Evolutionary conservation across 2,888 invertebrate species (phyloP).

Genomic region (Chirona hameri): DNA sequence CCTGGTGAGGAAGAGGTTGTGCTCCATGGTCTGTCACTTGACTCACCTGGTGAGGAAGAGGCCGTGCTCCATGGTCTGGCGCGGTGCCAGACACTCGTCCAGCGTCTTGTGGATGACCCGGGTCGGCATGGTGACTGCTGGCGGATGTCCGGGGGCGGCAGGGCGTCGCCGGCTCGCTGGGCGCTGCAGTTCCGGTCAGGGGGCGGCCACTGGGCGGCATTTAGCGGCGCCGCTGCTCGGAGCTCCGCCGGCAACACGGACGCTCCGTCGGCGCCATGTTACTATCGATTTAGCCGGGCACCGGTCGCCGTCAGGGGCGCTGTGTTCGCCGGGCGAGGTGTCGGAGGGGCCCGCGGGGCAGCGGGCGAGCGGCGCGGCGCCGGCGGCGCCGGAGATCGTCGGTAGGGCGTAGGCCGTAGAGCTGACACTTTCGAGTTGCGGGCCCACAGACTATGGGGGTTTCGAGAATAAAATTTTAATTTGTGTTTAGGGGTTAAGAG

Average conservation of each 20-base stretch:
- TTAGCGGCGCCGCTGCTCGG: not conserved
- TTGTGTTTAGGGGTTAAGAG: too few relatives aligned
- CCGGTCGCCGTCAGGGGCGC: not conserved
- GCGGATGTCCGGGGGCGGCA: not conserved
- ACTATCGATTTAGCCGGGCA: not conserved
- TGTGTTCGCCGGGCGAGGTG: not conserved
- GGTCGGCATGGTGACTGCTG: not conserved
- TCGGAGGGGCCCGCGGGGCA: too few relatives aligned
- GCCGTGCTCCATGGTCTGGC: constrained; percentile 26
- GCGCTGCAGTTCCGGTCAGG: not conserved
- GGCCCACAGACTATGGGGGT: too few relatives aligned
- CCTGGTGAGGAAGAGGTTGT: not conserved
- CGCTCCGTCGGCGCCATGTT: not conserved
- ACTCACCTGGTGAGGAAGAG: constrained; percentile 10
- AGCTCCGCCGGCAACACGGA: not conserved
- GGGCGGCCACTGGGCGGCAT: not conserved
- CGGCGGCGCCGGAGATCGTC: too few relatives aligned
- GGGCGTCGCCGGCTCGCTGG: not conserved
- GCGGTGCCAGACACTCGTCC: constrained; percentile 23
- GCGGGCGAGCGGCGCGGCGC: too few relatives aligned
- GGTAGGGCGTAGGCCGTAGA: too few relatives aligned
- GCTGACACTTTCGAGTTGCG: too few relatives aligned
- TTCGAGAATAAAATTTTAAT: too few relatives aligned
- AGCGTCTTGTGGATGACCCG: constrained; percentile 24
- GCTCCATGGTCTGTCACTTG: not conserved